A percentile compares a stretch with the other conserved stretches of the same genome.
phyloP scores from a whole-genome alignment of 2,113 vertebrate genomes.

The Ciconia stormi region DNA sequence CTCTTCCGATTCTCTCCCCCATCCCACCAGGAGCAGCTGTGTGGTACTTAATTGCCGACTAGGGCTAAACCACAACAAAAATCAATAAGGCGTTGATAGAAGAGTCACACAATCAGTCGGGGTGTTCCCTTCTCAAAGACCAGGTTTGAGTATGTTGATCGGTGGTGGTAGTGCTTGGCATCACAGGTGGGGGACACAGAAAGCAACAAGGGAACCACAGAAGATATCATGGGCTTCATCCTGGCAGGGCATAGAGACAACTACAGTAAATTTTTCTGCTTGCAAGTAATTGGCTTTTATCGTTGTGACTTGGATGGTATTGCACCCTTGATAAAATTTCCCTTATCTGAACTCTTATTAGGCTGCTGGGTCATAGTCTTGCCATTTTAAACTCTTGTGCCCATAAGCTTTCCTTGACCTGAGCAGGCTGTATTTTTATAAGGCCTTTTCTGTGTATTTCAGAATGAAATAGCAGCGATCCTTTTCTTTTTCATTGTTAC shows the following conservation, averaged over 20 bases:
- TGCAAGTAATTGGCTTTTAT: background rate
- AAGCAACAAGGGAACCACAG: background rate
- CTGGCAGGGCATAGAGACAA: background rate
- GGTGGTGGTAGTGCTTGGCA: background rate
- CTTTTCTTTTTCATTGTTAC: background rate
- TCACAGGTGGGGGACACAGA: background rate
- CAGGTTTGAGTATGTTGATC: background rate
- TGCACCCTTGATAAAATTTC: background rate
- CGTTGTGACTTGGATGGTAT: background rate
- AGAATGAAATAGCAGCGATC: background rate
- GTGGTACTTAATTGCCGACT: no score
- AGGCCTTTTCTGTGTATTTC: background rate
- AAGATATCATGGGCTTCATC: background rate
- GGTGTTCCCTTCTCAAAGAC: background rate
- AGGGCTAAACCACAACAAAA: no score
- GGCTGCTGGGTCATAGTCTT: background rate
- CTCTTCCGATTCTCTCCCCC: no score
- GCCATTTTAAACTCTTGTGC: background rate
- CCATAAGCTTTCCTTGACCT: background rate
- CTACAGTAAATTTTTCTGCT: background rate
- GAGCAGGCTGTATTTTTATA: background rate
- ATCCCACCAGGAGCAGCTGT: no score
- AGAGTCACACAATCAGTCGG: background rate
- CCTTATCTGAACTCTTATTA: background rate
- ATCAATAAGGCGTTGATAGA: background rate